Base-by-base conservation (phyloP, 2,797 vertebrate species). In the Sardinella longiceps region DNA sequence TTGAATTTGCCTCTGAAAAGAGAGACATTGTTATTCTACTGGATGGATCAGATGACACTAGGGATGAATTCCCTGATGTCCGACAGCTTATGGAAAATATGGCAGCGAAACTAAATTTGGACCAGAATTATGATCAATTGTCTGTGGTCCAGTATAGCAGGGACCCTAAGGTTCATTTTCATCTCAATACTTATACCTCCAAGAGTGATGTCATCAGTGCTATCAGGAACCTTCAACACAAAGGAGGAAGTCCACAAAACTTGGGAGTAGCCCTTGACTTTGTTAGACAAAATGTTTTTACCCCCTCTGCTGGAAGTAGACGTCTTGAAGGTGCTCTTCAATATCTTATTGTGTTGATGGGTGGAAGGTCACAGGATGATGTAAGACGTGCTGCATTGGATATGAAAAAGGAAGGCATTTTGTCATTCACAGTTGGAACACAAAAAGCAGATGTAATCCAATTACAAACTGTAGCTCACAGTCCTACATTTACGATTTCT, bases 91-190 rank as follows among this genome's bases (percentile, higher is more conserved):
- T 97, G 0, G 90, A 92, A 85, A 93, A 91, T 81, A 87, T 97
- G 6, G 94, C 96, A 1, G 93, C 89, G 66, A 93, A 85, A 63
- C 85, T 97, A 89, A 95, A 96, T 0, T 94, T 97, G 89, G 94
- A 94, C 83, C 92, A 93, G 0, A 94, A 94, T 84, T 90, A 90
- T 70, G 96, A 96, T 37, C 90, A 94, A 80, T 91, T 97, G 50
- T 95, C 95, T 0, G 95, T 97, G 85, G 93, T 97, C 53, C 96
- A 97, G 90, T 97, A 96, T 91, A 95, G 96, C 0, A 94, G 93
- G 9, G 94, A 95, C 3, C 90, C 95, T 45, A 89, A 60, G 0
- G 92, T 94, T 80, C 93, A 96, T 85, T 97, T 97, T 85, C 90
- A 95, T 74, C 90, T 97, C 56, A 97, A 96, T 0, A 92, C 93